Base-by-base conservation (phyloP, 1,140 invertebrate species). In the Ceratitis capitata region DNA sequence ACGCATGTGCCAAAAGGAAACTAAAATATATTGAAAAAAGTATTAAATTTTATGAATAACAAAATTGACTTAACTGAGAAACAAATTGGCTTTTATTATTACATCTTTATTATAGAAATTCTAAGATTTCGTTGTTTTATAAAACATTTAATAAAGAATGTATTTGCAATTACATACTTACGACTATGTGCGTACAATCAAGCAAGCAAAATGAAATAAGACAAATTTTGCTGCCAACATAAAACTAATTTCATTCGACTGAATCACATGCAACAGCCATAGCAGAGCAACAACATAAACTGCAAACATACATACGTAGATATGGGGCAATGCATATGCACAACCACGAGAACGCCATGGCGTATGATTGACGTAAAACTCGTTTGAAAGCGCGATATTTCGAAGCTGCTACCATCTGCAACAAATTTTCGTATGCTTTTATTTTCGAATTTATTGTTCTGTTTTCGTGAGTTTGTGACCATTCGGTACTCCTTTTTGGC, bases 351-450 rank as follows among this genome's bases (percentile, higher is more conserved):
- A 12, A 39, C 61, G 4, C 32, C 61, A 69, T 6, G 61, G 61
- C 61, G 61, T 39, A 69, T 69, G 61, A 69, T 29, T 39, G 61
- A 69, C 61, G 61, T 69, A 69, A n/a, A n/a, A n/a, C n/a, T n/a
- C n/a, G n/a, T n/a, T n/a, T n/a, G 29, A 35, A 39, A 35, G 32
- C 14, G 16, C 12, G 32, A 35, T 35, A 35, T 69, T 69, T 69
- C 61, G 16, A 32, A 29, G 32, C 14, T 69, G 61, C n/a, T n/a
- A n/a, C 32, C 61, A 69, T 29, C 32, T 39, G 61, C 61, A 69
- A 69, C 61, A 69, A 69, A 39, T 69, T n/a, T 69, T 69, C 35
- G 5, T 5, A 16, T 7, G 61, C 9, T 29, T 69, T 69, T 69
- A 29, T 69, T 19, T 53, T 53, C 14, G n/a, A n/a, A n/a, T n/a